Evolutionary conservation across 2,888 invertebrate species (phyloP), one percentile per base, ranked within the genome.

Genomic region (Eupithecia insigniata): DNA sequence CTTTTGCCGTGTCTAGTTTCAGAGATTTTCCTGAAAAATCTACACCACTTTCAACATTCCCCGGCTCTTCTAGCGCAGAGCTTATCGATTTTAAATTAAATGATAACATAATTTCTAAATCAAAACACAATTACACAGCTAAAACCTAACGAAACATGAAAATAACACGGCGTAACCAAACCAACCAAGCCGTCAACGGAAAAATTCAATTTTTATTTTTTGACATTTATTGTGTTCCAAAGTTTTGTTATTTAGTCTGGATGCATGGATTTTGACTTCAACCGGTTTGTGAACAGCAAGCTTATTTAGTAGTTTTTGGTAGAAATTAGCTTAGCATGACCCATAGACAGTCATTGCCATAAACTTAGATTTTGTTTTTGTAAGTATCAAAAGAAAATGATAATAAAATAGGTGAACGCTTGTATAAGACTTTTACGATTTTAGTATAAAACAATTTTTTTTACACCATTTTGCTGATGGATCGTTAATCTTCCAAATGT

Each of bases 1-100:
- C 97, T 72, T 96, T 95, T 68, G 96, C 97, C 0, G 95, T 95
- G 87, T 98, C 95, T 82, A 98, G 95, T 91, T 98, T 98, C 67
- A 97, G 89, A 0, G 96, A 96, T 90, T 96, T 96, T 70, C 97
- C 97, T 75, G 97, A 96, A 88, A 98, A 98, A 84, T 97, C 97
- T 22, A 99, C 96, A 66, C 98, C 97, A 81, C 85, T 93, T 28
- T 85, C 85, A 14, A 89, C 86, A 70, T 91, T 90, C 70, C 86
- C 90, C 2, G 95, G 88, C 69, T 89, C 91, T 80, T 89, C 88
- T 55, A 95, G 84, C 28, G 94, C 95, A 66, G 88, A 84, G 69
- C 87, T 91, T 64, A 96, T 90, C n/a, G 95, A 93, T 72, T 94
- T 95, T 62, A 96, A 89, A 87, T 95, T 94, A 77, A 95, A 95